These are phyloP conservation scores for Drosophila nannoptera DNA, from an alignment of 1,140 invertebrate genomes.

Conservation along the genomic window DNA sequence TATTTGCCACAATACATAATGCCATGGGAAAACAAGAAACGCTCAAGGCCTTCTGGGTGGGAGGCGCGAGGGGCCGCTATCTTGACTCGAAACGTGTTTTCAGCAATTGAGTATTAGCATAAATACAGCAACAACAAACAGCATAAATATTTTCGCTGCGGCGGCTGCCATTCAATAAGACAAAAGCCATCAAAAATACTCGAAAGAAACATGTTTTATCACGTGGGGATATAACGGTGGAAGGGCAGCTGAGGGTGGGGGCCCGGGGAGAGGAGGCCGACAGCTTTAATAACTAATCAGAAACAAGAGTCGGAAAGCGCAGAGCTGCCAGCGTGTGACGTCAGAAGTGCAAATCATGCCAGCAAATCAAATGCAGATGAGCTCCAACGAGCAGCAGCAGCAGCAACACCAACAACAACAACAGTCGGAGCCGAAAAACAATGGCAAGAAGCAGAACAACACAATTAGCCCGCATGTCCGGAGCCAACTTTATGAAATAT, in stretches of 20 bases:
- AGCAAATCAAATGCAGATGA: slow-evolving; percentile 13
- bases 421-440: too few relatives aligned
- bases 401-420: background rate
- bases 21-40: slow-evolving; percentile 50
- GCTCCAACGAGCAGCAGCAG: background rate
- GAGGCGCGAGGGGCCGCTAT: too few relatives aligned
- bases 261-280: background rate
- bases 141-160: slow-evolving; percentile 17
- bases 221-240: background rate
- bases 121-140: slow-evolving; percentile 18
- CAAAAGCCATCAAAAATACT: slow-evolving; percentile 48
- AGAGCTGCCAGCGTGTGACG: slow-evolving; percentile 12
- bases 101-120: slow-evolving; percentile 36
- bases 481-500: background rate
- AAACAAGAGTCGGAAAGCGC: too few relatives aligned
- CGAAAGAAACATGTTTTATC: slow-evolving; percentile 37
- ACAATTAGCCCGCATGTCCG: slow-evolving; percentile 28
- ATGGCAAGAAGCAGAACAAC: too few relatives aligned
- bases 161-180: slow-evolving; percentile 39
- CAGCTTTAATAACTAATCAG: too few relatives aligned
- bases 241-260: background rate
- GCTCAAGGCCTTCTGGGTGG: slow-evolving; percentile 30
- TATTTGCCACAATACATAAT: slow-evolving; percentile 31
- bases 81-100: slow-evolving; percentile 35
- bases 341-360: slow-evolving; percentile 15